Conservation (phyloP, 2,113 vertebrate genomes). For the Sinocyclocheilus maitianheensis region DNA sequence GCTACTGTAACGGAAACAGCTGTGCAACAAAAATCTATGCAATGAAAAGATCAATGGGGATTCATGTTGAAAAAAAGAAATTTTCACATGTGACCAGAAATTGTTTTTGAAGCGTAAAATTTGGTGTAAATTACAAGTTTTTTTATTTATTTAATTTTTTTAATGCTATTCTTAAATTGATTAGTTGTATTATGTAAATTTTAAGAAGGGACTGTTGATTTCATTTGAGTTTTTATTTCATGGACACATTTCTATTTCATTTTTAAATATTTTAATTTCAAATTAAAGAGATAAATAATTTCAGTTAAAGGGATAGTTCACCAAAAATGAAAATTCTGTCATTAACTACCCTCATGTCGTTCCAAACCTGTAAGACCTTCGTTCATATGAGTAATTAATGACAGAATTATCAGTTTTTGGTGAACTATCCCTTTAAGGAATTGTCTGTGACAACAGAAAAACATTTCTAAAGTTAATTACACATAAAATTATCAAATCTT, state of each 20-base stretch:
- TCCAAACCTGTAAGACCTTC: too few relatives aligned
- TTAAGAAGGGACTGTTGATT: neutral
- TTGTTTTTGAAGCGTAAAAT: neutral
- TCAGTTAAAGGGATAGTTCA: neutral
- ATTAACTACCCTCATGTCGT: too few relatives aligned
- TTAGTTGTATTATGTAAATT: neutral
- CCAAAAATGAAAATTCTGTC: too few relatives aligned
- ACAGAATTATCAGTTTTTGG: too few relatives aligned
- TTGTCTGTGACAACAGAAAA: neutral
- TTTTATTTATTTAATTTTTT: too few relatives aligned
- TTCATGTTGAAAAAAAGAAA: neutral
- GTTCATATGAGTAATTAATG: too few relatives aligned
- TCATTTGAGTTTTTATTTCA: neutral
- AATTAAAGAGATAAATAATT: too few relatives aligned
- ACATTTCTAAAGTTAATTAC: neutral
- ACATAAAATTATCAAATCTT: neutral
- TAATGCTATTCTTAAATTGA: neutral
- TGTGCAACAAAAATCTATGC: neutral
- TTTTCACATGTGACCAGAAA: slow-evolving; percentile 20
- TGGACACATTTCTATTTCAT: neutral
- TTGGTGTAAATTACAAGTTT: neutral
- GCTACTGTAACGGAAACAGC: slow-evolving; percentile 11
- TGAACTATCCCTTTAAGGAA: neutral
- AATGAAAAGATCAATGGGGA: neutral
- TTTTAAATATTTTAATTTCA: neutral